Percentiles rank a stretch among this genome's conserved stretches.
These are phyloP conservation scores for Piscicola geometra DNA, from an alignment of 2,888 invertebrate genomes.

Conservation along the genomic window DNA sequence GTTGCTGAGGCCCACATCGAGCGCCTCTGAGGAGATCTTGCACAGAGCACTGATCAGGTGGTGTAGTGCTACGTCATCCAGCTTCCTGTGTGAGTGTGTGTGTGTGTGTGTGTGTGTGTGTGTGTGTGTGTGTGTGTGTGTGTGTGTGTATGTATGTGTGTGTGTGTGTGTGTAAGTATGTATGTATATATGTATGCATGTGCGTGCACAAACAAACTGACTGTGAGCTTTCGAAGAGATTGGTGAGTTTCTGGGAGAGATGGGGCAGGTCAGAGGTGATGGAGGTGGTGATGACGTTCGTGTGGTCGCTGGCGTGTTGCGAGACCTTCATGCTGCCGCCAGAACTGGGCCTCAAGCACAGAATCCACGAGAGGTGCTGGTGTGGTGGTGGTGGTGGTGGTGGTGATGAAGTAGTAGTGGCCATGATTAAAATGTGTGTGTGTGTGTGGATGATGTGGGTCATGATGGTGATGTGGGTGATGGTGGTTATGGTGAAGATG, in stretches of 20 bases:
- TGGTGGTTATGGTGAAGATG: too few relatives aligned
- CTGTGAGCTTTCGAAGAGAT: conserved; percentile 89
- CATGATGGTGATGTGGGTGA: too few relatives aligned
- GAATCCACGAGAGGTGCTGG: conserved; percentile 77
- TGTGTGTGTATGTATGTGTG: neutral
- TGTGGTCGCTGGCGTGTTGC: conserved; percentile 50
- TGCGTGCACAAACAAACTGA: conserved; percentile 41
- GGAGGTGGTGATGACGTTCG: conserved; percentile 71
- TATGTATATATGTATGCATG: too few relatives aligned
- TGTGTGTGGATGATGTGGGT: neutral
- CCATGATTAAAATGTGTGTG: neutral
- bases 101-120: neutral
- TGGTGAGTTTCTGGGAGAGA: conserved; percentile 66
- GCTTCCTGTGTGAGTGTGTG: conserved; percentile 58
- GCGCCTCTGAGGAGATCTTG: conserved; percentile 89
- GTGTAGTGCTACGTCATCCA: conserved; percentile 89
- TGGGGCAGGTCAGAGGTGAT: conserved; percentile 91
- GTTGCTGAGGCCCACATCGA: conserved; percentile 92
- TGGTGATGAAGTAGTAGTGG: too few relatives aligned
- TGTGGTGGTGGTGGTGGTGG: too few relatives aligned
- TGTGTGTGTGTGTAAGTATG: neutral
- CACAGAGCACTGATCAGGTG: conserved; percentile 93
- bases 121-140: neutral
- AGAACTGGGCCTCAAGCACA: conserved; percentile 88
- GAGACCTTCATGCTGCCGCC: conserved; percentile 82